Conservation (phyloP, 2,888 invertebrate species). For the Leucoma salicis region DNA sequence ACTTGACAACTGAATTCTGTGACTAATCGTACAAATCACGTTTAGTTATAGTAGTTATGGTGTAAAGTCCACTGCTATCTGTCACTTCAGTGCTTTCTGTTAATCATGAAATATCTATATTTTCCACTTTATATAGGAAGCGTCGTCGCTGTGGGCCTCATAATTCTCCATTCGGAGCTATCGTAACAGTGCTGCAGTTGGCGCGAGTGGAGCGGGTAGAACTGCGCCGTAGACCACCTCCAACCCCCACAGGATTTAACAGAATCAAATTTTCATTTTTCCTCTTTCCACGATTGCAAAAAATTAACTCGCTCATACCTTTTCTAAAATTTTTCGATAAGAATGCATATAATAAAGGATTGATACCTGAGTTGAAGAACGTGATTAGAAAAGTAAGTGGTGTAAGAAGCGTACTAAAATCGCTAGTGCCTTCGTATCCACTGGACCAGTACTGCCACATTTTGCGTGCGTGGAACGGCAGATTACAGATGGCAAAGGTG, state of each 20-base stretch:
- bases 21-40: constrained; percentile 61
- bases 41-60: constrained; percentile 66
- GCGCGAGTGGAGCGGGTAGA: constrained; percentile 79
- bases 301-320: constrained; percentile 91
- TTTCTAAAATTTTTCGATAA: constrained; percentile 90
- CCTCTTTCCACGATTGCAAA: constrained; percentile 78
- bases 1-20: background rate
- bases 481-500: constrained; percentile 93
- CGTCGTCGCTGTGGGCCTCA: constrained; percentile 71
- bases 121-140: constrained; percentile 68
- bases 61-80: constrained; percentile 70
- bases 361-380: constrained; percentile 94
- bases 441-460: constrained; percentile 93
- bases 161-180: constrained; percentile 75
- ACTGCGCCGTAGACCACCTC: constrained; percentile 65
- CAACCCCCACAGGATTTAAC: constrained; percentile 70
- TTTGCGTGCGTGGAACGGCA: constrained; percentile 94
- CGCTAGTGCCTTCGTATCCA: constrained; percentile 86
- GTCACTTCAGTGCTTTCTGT: constrained; percentile 77
- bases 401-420: constrained; percentile 89
- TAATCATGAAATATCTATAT: constrained; percentile 75
- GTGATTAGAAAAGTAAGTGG: constrained; percentile 93
- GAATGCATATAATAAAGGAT: constrained; percentile 95
- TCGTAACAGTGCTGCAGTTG: constrained; percentile 79
- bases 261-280: constrained; percentile 70